phyloP scores from a whole-genome alignment of 2,113 vertebrate genomes.

The Xyrauchen texanus region DNA sequence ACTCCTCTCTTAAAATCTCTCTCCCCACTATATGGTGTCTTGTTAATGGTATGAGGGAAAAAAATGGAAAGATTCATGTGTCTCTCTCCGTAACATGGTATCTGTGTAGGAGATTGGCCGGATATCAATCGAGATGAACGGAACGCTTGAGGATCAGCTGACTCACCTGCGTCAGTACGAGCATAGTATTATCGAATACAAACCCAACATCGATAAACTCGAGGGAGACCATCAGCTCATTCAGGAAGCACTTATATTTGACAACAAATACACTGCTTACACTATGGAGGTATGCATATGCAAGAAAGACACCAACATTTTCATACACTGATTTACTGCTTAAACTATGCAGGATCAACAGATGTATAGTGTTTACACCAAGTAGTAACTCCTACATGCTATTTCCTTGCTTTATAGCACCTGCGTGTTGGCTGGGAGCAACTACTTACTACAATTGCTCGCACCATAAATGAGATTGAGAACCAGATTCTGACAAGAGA shows the following conservation, averaged over 20 bases:
- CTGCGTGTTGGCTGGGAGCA: constrained; percentile 95
- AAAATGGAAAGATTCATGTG: neutral
- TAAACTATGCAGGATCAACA: neutral
- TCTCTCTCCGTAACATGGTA: neutral
- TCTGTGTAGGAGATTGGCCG: constrained; percentile 85
- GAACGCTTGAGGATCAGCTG: constrained; percentile 93
- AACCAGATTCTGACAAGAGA: constrained; percentile 97
- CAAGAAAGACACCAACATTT: too few relatives aligned
- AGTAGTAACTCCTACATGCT: too few relatives aligned
- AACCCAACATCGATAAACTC: constrained; percentile 87
- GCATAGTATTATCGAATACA: constrained; percentile 87
- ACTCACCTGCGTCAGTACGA: constrained; percentile 87
- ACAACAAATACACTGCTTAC: constrained; percentile 94
- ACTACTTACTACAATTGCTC: constrained; percentile 92
- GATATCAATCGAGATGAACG: constrained; percentile 96
- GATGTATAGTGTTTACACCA: neutral
- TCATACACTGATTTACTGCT: neutral
- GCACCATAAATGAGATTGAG: constrained; percentile 95
- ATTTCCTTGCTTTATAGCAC: constrained; percentile 73
- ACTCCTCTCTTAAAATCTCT: neutral
- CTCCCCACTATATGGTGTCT: neutral
- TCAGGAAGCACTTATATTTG: constrained; percentile 95
- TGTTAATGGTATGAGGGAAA: neutral
- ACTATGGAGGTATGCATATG: constrained; percentile 86
- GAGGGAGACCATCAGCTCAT: constrained; percentile 92